Evolutionary conservation across 2,888 invertebrate species (phyloP), one percentile per base, ranked within the genome.

Genomic region (Chironomus tentans): DNA sequence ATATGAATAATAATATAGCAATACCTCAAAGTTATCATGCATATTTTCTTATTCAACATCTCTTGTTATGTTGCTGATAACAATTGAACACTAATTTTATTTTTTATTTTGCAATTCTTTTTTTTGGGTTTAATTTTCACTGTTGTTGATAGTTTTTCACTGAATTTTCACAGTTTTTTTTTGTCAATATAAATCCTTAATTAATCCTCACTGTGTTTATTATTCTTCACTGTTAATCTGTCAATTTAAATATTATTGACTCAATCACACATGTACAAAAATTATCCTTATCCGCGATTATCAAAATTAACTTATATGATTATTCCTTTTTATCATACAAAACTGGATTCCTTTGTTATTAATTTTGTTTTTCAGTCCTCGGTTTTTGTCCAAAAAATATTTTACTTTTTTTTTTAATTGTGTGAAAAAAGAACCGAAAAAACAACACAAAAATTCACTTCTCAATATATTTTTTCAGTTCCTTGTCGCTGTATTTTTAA

Each of bases 1-100:
- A 56, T 56, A 18, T 56, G n/a, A 56, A 18, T 18, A 56, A 72
- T 62, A 72, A 56, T 24, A 50, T 62, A 62, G 74, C 46, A 74
- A 74, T 74, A 74, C 74, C 74, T 74, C 74, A 74, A 24, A 47
- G 74, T 74, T 74, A 74, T 74, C 74, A 68, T 38, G 62, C 74
- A 74, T 74, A 61, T 48, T 48, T 74, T 68, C 28, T 72, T 62
- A 18, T 56, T 18, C 56, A 56, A 56, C 18, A 18, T 56, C 18
- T 56, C n/a, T 56, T 15, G 38, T 56, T 18, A 56, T 38, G 38
- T 38, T 56, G 56, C 56, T 72, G 72, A 61, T 72, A 72, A 72
- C n/a, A 61, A 74, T 46, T 74, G 22, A 61, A 62, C 72, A 72
- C 12, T 62, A 68, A 12, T n/a, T 68, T n/a, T 38, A 13, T 24